Conservation (phyloP, 1,140 invertebrate species). For the Pseudomyrmex gracilis region DNA sequence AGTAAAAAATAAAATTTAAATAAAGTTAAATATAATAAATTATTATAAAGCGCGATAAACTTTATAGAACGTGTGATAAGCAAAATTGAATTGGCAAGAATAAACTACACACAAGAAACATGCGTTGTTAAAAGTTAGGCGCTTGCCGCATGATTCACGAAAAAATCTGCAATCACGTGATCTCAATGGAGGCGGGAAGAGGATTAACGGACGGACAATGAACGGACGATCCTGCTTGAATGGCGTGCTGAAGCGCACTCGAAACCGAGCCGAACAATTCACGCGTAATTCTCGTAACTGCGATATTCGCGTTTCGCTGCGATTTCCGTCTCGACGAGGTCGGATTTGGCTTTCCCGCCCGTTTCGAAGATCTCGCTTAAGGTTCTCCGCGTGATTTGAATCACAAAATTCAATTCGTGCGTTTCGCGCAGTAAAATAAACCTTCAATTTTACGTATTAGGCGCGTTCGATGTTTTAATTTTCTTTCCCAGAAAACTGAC, state of each 20-base stretch:
- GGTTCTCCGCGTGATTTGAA: conserved; percentile 19
- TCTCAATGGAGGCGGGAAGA: conserved; percentile 53
- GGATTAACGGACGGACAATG: conserved; percentile 60
- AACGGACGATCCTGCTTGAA: conserved; percentile 59
- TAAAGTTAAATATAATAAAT: too few relatives aligned
- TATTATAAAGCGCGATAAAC: not conserved
- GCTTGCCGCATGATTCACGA: conserved; percentile 53
- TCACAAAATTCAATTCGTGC: conserved; percentile 37
- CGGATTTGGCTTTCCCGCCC: conserved; percentile 48
- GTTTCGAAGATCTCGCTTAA: conserved; percentile 47
- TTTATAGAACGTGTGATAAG: not conserved
- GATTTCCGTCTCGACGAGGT: conserved; percentile 60
- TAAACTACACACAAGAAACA: conserved; percentile 1
- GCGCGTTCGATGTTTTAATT: not conserved
- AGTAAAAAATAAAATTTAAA: too few relatives aligned
- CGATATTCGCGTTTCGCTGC: conserved; percentile 59
- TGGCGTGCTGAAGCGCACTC: conserved; percentile 59
- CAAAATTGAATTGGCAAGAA: conserved; percentile 10
- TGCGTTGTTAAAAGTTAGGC: conserved; percentile 45
- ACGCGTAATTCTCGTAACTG: conserved; percentile 62
- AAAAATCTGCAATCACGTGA: conserved; percentile 61
- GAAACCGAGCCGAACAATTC: conserved; percentile 61
- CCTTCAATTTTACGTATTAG: not conserved
- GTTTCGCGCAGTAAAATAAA: conserved; percentile 32
- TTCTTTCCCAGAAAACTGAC: not conserved